Percentiles rank a stretch among this genome's conserved stretches.
These are phyloP conservation scores for Stercorarius parasiticus DNA, from an alignment of 2,113 vertebrate species.

Conservation along the genomic window DNA sequence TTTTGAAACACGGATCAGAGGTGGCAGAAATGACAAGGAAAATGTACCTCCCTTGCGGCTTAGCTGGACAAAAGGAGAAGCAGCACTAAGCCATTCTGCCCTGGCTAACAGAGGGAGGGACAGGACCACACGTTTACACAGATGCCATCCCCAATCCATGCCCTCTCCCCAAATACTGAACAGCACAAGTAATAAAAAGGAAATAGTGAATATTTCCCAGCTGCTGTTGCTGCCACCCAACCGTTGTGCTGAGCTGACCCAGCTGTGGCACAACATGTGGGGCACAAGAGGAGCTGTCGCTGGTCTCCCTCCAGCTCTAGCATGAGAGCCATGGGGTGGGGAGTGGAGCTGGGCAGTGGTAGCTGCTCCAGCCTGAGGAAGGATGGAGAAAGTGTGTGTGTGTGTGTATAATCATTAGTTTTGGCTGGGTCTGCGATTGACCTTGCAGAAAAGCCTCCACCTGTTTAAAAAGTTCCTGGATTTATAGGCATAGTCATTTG, in stretches of 20 bases:
- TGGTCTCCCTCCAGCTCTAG: neutral
- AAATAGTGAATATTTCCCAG: neutral
- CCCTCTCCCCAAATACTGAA: neutral
- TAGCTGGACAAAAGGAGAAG: neutral
- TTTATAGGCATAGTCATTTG: neutral
- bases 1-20: neutral
- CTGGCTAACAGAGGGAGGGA: neutral
- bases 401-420: neutral
- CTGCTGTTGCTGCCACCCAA: neutral
- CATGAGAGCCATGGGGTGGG: neutral
- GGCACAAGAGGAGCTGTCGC: rapidly evolving
- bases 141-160: neutral
- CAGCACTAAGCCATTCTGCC: neutral
- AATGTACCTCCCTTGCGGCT: neutral
- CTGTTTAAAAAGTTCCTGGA: neutral
- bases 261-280: neutral
- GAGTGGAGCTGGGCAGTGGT: rapidly evolving
- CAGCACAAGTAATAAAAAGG: neutral
- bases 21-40: neutral
- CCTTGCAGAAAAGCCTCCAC: neutral
- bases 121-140: neutral
- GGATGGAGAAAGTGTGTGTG: rapidly evolving
- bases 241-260: neutral
- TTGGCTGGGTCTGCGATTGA: neutral
- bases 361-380: neutral